phyloP scores from a whole-genome alignment of 2,113 vertebrate genomes.

The Capreolus pygargus region DNA sequence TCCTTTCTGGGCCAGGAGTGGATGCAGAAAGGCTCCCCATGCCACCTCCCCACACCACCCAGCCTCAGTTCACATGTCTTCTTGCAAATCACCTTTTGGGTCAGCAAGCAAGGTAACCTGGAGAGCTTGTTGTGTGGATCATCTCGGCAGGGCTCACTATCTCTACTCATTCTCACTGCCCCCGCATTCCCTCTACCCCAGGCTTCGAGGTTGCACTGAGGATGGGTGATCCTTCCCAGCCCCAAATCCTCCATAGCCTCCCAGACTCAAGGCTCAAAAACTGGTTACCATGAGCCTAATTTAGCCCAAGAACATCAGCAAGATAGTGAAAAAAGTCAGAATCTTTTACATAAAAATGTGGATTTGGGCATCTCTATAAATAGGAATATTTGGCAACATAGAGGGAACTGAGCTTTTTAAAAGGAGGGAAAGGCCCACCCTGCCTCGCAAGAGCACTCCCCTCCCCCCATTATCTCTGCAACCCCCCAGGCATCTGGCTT shows the following conservation, averaged over 20 bases:
- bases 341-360: background rate
- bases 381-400: background rate
- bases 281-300: background rate
- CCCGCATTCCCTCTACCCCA: background rate
- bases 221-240: background rate
- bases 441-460: rapidly evolving
- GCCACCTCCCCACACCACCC: background rate
- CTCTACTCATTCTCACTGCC: background rate
- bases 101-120: background rate
- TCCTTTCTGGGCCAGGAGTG: background rate
- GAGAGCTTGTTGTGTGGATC: background rate
- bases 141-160: background rate
- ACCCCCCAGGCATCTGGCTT: background rate
- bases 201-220: background rate
- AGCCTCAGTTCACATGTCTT: background rate
- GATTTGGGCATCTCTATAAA: background rate
- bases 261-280: background rate
- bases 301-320: background rate
- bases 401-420: background rate
- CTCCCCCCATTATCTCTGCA: background rate
- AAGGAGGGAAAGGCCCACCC: rapidly evolving
- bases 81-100: background rate
- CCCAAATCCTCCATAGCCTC: background rate
- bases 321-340: background rate
- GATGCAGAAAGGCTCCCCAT: background rate